These are phyloP conservation scores for Siniperca scherzeri DNA, from an alignment of 2,797 vertebrate species.

Conservation along the genomic window DNA sequence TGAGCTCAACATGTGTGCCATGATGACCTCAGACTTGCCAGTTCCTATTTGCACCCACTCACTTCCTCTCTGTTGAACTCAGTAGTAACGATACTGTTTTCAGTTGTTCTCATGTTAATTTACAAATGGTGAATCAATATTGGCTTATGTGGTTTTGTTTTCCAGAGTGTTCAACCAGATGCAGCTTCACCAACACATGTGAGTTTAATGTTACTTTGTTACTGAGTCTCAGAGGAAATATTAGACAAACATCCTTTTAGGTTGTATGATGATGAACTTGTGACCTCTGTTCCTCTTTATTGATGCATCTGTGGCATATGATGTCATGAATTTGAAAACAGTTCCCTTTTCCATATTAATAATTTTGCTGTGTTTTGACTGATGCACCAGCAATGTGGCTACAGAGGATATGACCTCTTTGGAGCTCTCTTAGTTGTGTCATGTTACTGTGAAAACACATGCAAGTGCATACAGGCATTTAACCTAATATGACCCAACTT, in stretches of 20 bases:
- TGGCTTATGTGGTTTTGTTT: conserved; percentile 71
- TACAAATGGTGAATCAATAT: neutral
- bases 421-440: neutral
- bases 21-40: neutral
- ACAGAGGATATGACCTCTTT: neutral
- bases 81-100: neutral
- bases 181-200: conserved; percentile 98
- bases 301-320: neutral
- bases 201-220: conserved; percentile 79
- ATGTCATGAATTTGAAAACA: neutral
- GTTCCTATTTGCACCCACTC: conserved; percentile 5
- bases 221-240: neutral
- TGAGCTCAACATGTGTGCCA: neutral
- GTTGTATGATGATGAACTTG: neutral
- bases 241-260: neutral
- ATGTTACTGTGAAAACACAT: conserved; percentile 1
- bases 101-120: neutral
- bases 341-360: conserved; percentile 8
- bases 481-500: neutral
- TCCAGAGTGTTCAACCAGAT: conserved; percentile 97
- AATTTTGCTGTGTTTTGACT: conserved; percentile 15
- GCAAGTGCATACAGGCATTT: neutral
- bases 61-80: conserved; percentile 27
- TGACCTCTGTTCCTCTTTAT: neutral
- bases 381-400: neutral